Conservation (phyloP, 2,888 invertebrate genomes). For the Arrhopalites spinosus region DNA sequence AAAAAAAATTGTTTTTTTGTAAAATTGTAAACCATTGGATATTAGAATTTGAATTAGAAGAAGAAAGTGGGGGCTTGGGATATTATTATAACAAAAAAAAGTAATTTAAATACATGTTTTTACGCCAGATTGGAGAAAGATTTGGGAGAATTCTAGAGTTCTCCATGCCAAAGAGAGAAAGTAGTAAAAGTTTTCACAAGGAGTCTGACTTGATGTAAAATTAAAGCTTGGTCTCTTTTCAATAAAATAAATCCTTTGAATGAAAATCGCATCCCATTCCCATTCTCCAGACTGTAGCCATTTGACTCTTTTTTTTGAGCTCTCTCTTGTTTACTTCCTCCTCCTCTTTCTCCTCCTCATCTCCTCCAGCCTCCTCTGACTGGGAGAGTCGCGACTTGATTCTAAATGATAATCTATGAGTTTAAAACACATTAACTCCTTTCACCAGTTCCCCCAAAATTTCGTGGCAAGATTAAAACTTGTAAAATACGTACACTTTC, state of each 20-base stretch:
- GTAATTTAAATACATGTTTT: conserved; percentile 13
- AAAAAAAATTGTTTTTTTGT: too few species aligned
- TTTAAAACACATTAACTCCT: conserved; percentile 17
- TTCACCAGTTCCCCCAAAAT: not conserved
- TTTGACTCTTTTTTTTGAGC: not conserved
- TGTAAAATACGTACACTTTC: not conserved
- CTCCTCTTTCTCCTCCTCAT: not conserved
- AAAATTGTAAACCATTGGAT: too few species aligned
- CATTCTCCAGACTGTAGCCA: too few species aligned
- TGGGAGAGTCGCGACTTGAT: not conserved
- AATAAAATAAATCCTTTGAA: too few species aligned
- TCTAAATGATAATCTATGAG: conserved; percentile 2
- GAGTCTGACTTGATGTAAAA: too few species aligned
- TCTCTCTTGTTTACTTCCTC: not conserved
- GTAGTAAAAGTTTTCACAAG: too few species aligned
- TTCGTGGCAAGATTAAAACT: conserved; percentile 10
- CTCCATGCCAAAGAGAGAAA: too few species aligned
- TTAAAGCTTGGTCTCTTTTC: too few species aligned
- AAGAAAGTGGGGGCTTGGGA: not conserved
- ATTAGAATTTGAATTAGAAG: too few species aligned
- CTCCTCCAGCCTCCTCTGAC: not conserved
- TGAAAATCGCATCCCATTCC: too few species aligned
- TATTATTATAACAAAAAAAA: conserved; percentile 10
- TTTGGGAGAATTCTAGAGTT: too few species aligned
- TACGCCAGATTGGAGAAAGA: not conserved